Base-by-base conservation (phyloP, 2,888 invertebrate species). In the Platerodrilus igneus region DNA sequence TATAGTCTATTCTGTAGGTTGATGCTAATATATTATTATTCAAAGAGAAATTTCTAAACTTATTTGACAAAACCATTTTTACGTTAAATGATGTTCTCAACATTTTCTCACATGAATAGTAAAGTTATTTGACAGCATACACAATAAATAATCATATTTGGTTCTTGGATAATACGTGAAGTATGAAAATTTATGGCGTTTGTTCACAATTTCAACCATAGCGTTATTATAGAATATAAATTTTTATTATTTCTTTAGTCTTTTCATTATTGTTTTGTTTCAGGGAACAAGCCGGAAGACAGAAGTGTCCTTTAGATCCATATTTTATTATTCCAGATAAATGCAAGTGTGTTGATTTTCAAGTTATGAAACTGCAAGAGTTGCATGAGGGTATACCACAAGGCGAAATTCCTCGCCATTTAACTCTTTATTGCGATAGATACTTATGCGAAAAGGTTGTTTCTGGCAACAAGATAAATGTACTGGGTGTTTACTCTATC, bases 241-340 rank as follows among this genome's bases (percentile, higher is more conserved):
- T 2, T 26, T 25, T 11, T 8, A 4, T 39, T 10, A 30, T 10
- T 29, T 20, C 14, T 7, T 22, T 7, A 6, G 11, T 18, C 8
- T 22, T 14, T 28, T 38, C 7, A 11, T 33, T 17, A 40, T 71
- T 70, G 26, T 66, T n/a, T n/a, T n/a, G n/a, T n/a, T n/a, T n/a
- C n/a, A 91, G 91, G 9, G 95, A 95, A 63, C 92, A 93, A 74
- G 86, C 89, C 44, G 94, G 94, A 15, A 74, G 87, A 35, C 87
- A 89, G 0, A 89, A 89, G 58, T 99, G 99, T 61, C 96, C 97
- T 0, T 64, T 96, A 37, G 99, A 99, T 71, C 99, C 99, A 1
- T 99, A 90, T 67, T 95, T 93, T 66, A 95, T 99, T 47, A 83
- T 97, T 68, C 96, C 97, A 9, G 97, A 99, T 65, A 95, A 94